These are phyloP conservation scores for Rhingia rostrata DNA, from an alignment of 2,888 invertebrate species.

Conservation along the genomic window DNA sequence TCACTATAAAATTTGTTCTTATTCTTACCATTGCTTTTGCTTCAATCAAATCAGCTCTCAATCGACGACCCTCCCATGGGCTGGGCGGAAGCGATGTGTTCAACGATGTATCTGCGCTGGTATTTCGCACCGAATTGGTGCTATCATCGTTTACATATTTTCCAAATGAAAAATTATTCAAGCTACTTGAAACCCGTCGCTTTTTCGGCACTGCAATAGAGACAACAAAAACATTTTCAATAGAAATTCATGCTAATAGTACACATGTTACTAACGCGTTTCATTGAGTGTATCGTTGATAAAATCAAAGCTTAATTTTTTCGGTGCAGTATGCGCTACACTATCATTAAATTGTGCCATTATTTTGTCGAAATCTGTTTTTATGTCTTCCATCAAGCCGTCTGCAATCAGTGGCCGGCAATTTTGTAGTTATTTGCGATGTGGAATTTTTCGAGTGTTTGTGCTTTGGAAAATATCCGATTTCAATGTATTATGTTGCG, in stretches of 20 bases:
- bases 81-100: constrained; percentile 76
- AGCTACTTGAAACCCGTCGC: constrained; percentile 77
- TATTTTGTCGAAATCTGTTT: constrained; percentile 81
- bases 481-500: background rate
- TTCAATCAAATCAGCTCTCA: constrained; percentile 87
- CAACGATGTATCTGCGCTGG: constrained; percentile 52
- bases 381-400: constrained; percentile 80
- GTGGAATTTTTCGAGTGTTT: background rate
- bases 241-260: background rate
- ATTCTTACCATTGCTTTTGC: constrained; percentile 84
- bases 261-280: constrained; percentile 73
- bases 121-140: constrained; percentile 21
- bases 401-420: constrained; percentile 17
- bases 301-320: constrained; percentile 80
- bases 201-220: constrained; percentile 79
- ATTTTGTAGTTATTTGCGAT: background rate
- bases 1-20: background rate
- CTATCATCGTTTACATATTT: constrained; percentile 75
- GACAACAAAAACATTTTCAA: background rate
- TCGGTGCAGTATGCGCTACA: constrained; percentile 80
- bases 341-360: constrained; percentile 81
- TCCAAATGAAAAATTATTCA: constrained; percentile 73
- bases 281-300: constrained; percentile 79
- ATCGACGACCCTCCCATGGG: constrained; percentile 87
- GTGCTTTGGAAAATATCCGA: background rate